Evolutionary conservation across 2,113 vertebrate species (phyloP).

Genomic region (Misgurnus anguillicaudatus): DNA sequence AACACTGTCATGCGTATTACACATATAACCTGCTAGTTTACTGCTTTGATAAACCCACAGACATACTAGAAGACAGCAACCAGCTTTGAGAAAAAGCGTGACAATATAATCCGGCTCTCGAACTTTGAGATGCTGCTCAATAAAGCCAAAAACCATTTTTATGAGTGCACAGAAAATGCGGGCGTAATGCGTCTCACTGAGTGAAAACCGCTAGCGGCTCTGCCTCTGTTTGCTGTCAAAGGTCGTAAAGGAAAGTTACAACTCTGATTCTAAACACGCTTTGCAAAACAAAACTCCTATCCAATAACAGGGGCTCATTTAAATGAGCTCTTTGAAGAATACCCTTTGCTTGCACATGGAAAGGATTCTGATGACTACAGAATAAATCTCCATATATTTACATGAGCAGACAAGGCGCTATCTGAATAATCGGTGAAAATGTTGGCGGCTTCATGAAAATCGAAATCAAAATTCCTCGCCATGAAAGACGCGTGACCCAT

Average conservation of each 20-base stretch:
- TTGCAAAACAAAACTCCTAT: constrained; percentile 57
- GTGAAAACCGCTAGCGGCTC: constrained; percentile 31
- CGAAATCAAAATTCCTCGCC: constrained; percentile 64
- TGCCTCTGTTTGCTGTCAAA: constrained; percentile 52
- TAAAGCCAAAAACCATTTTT: constrained; percentile 24
- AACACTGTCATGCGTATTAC: no score
- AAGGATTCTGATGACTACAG: constrained; percentile 71
- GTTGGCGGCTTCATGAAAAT: constrained; percentile 69
- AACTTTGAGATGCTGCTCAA: constrained; percentile 25
- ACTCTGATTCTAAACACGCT: constrained; percentile 45
- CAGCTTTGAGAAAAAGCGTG: neutral
- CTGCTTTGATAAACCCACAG: neutral
- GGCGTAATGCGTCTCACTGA: neutral
- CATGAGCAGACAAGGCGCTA: constrained; percentile 60
- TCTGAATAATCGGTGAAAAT: constrained; percentile 66
- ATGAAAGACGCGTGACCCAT: constrained; percentile 48
- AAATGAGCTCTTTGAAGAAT: constrained; percentile 73
- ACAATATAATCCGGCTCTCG: neutral
- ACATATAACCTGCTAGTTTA: no score
- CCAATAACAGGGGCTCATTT: constrained; percentile 65
- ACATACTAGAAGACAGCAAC: neutral
- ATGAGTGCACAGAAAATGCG: constrained; percentile 8
- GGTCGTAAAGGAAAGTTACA: constrained; percentile 66
- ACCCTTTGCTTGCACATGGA: constrained; percentile 61
- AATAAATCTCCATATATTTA: constrained; percentile 75